Evolutionary conservation across 2,888 invertebrate species (phyloP), one percentile per base, ranked within the genome.

Genomic region (Xestobium rufovillosum): DNA sequence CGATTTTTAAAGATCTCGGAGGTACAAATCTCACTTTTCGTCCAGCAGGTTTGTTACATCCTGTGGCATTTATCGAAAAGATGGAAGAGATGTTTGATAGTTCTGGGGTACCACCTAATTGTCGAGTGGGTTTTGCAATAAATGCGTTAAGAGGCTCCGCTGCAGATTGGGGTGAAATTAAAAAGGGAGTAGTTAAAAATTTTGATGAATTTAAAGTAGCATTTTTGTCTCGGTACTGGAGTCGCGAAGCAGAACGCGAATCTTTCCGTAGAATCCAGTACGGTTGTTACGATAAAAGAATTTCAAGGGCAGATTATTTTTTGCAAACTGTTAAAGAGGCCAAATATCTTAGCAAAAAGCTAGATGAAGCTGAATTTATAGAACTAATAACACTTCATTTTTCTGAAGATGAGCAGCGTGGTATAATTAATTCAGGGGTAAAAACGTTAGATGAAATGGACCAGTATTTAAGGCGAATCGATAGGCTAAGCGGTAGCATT

Each of bases 21-120:
- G n/a, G n/a, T n/a, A n/a, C n/a, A n/a, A n/a, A n/a, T n/a, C n/a
- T n/a, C n/a, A n/a, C n/a, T n/a, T n/a, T n/a, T n/a, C n/a, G n/a
- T n/a, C n/a, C n/a, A n/a, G n/a, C n/a, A n/a, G n/a, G n/a, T n/a
- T n/a, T n/a, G n/a, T n/a, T n/a, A n/a, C n/a, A n/a, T n/a, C n/a
- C n/a, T n/a, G n/a, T n/a, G n/a, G n/a, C n/a, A n/a, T n/a, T n/a
- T 55, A 52, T 36, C 2, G 17, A 30, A 28, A 33, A 36, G 11
- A 4, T 36, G 4, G 30, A 12, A 3, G n/a, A 28, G 4, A 10
- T 28, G 3, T 36, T 36, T 15, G 14, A 17, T 11, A 31, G 31
- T n/a, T 30, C 36, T 6, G 32, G 23, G 12, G 31, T 36, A 11
- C 31, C 36, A 3, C 23, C 30, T 14, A 13, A 36, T 19, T 31